phyloP scores from a whole-genome alignment of 2,113 vertebrate genomes.

The Diadophis punctatus region DNA sequence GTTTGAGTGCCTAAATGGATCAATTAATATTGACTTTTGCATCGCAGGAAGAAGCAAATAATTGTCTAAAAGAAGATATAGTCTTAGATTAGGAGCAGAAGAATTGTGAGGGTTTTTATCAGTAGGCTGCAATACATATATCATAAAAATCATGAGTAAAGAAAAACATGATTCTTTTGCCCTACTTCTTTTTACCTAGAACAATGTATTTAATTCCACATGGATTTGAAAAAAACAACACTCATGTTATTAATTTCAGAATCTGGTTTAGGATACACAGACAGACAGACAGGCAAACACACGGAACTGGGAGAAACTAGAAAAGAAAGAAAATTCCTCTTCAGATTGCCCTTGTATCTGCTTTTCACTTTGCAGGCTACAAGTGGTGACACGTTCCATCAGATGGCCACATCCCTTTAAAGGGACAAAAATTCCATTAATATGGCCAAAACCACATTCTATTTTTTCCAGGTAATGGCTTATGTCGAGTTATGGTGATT shows the following conservation, averaged over 20 bases:
- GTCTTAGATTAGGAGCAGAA: conserved; percentile 48
- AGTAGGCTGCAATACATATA: conserved; percentile 27
- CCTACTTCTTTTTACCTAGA: conserved; percentile 40
- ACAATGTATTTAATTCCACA: conserved; percentile 46
- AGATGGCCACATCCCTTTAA: background rate
- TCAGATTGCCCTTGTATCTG: background rate
- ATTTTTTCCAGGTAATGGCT: background rate
- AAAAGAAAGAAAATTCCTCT: conserved; percentile 18
- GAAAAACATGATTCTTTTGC: conserved; percentile 29
- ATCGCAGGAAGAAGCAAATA: conserved; percentile 52
- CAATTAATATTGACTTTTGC: conserved; percentile 58
- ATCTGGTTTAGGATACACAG: conserved; percentile 53
- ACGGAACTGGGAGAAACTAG: conserved; percentile 50
- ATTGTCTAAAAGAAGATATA: conserved; percentile 52
- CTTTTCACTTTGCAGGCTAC: background rate
- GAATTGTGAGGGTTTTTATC: conserved; percentile 48
- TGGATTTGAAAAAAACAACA: conserved; percentile 24
- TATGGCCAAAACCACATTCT: background rate
- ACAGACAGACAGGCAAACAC: conserved; percentile 46
- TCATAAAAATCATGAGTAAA: conserved; percentile 25
- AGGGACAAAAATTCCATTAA: background rate
- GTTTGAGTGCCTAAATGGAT: conserved; percentile 38
- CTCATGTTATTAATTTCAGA: background rate
- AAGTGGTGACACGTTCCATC: background rate
- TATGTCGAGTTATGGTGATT: background rate